These are phyloP conservation scores for Plodia interpunctella DNA, from an alignment of 1,140 invertebrate genomes.

Conservation along the genomic window DNA sequence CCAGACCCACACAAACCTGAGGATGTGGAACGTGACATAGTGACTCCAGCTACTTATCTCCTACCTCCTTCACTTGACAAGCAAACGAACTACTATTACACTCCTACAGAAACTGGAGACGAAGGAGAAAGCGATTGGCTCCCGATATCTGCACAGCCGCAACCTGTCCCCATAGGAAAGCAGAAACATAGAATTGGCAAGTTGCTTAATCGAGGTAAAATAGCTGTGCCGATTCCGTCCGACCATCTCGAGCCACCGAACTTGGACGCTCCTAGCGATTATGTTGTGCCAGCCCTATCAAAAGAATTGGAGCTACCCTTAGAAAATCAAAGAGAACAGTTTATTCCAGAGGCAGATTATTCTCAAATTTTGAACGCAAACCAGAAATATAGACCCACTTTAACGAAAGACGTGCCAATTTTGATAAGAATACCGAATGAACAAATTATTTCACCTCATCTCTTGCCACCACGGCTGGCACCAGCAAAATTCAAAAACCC, in stretches of 20 bases:
- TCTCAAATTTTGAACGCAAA: conserved; percentile 8
- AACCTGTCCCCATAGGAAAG: conserved; percentile 22
- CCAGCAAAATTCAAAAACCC: conserved; percentile 40
- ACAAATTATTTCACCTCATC: conserved; percentile 28
- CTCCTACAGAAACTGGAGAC: conserved; percentile 39
- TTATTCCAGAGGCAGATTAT: conserved; percentile 13
- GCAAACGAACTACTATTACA: conserved; percentile 39
- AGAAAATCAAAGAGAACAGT: conserved; percentile 31
- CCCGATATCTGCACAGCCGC: conserved; percentile 43
- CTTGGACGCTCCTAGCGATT: conserved; percentile 27
- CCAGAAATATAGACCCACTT: neutral
- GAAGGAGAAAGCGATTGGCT: conserved; percentile 62
- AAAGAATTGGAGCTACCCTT: conserved; percentile 28
- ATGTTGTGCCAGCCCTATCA: conserved; percentile 20
- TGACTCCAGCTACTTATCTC: conserved; percentile 52
- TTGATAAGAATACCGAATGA: conserved; percentile 12
- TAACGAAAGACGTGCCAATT: neutral
- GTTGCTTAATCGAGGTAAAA: conserved; percentile 4
- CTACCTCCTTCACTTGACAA: conserved; percentile 48
- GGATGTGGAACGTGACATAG: conserved; percentile 32
- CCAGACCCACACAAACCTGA: conserved; percentile 40
- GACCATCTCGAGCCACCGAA: conserved; percentile 34
- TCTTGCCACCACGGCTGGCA: conserved; percentile 25
- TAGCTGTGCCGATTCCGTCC: conserved; percentile 33
- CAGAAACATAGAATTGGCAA: conserved; percentile 17